Evolutionary conservation across 2,113 vertebrate species (phyloP), one percentile per base, ranked within the genome.

Genomic region (Cololabis saira): DNA sequence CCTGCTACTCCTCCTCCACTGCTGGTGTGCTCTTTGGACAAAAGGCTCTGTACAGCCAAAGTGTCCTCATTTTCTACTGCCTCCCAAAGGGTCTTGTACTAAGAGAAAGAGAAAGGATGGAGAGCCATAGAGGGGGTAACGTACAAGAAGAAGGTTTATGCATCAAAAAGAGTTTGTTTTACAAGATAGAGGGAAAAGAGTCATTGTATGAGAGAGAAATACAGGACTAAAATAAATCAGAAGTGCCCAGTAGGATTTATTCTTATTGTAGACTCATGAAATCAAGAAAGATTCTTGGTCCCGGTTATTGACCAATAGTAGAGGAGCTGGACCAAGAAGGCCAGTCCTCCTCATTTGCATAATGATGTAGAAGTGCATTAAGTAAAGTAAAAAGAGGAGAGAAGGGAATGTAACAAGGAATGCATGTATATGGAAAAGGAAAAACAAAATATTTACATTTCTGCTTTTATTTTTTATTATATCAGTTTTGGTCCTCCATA

Each of bases 51-150:
- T 12, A 93, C 91, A 1, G 88, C 91, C 81, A 92, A 42, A 21
- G 89, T 91, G 82, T 93, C 93, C 71, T 93, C 93, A 58, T 90
- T 91, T 68, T 93, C 92, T 84, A 93, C 90, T 0, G 92, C 92
- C 43, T 93, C 91, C 92, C 92, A 93, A 63, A 93, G 78, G 81
- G 67, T 89, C 51, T 83, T 84, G 78, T 92, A 92, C 92, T 93
- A 65, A 85, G 40, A 63, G 49, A 18, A 67, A 18, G 49, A 47
- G 55, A 52, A 17, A 67, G 40, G 45, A 60, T 40, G 60, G 30
- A 42, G 44, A 47, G 27, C 49, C 56, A 65, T 14, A 0, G n/a
- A 63, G 44, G 27, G 30, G 42, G 16, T 13, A 3, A 66, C 61
- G 61, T 1, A 48, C 19, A 52, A 8, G 37, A 11, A 41, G 44